Evolutionary conservation across 2,113 vertebrate species (phyloP), one percentile per base, ranked within the genome.

Genomic region (Gallinago paraguaiae): DNA sequence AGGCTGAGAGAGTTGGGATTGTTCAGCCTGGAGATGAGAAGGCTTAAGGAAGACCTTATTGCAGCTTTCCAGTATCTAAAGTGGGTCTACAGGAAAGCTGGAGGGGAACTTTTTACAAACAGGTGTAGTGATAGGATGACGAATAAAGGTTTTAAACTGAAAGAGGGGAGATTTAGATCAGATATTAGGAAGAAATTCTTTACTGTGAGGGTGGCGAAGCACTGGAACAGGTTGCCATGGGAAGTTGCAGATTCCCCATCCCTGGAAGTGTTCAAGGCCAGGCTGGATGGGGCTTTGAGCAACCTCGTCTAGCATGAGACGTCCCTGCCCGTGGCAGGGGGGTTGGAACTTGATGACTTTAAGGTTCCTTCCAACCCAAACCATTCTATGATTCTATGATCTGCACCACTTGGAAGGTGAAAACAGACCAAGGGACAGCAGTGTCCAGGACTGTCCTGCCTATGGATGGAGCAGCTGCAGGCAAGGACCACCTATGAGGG

Each of bases 341-440:
- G 6, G 15, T 59, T 37, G 23, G 35, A 61, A 37, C 35, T 25
- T 3, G 15, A 17, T 61, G 35, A 61, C 27, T 61, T 37, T 39
- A 37, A 27, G 35, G 35, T 39, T 7, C 35, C 16, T 61, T 61
- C 35, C 35, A 35, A 22, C 9, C 6, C 33, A 5, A 23, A 61
- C 15, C 23, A 17, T 61, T 61, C 59, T 37, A 14, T 37, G 15
- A 37, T 59, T 59, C 57, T n/a, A 15, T 35, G 33, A 1, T 9
- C 10, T 14, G 41, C 41, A 14, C n/a, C 16, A 3, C 5, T 3
- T n/a, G n/a, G 17, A 43, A 17, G 30, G 64, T 17, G 64, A 54
- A 19, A 7, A 17, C 4, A 7, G 19, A 0, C 31, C 0, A 22
- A 43, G 25, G 25, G 61, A 19, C n/a, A 10, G 60, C 46, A 27